Conservation (phyloP, 2,888 invertebrate species). For the Aphodius sticticus region DNA sequence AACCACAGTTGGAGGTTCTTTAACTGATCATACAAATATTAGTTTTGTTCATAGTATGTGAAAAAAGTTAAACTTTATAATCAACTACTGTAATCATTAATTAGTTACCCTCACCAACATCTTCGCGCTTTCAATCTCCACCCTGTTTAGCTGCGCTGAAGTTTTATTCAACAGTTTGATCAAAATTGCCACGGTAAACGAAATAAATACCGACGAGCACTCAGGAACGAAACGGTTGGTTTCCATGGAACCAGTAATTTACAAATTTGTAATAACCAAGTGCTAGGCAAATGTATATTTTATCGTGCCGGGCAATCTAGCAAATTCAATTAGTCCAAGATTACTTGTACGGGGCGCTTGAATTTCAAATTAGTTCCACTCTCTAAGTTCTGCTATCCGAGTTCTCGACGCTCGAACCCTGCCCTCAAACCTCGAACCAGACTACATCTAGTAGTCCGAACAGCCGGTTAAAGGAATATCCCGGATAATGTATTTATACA, state of each 20-base stretch:
- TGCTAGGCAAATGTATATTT: constrained; percentile 60
- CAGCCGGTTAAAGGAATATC: constrained; percentile 6
- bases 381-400: constrained; percentile 39
- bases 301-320: constrained; percentile 61
- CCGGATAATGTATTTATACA: constrained; percentile 4
- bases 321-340: constrained; percentile 61
- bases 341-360: constrained; percentile 55
- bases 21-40: no score
- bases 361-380: constrained; percentile 50
- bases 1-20: no score
- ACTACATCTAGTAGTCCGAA: constrained; percentile 4
- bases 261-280: constrained; percentile 43
- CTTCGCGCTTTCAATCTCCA: no score
- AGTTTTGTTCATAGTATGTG: no score
- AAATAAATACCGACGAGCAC: background rate
- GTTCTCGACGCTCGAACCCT: background rate
- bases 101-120: no score
- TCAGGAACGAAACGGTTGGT: background rate
- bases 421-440: constrained; percentile 9
- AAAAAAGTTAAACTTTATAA: no score
- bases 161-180: no score
- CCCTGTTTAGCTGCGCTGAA: no score
- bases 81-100: no score
- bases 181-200: no score
- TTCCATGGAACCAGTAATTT: background rate